A percentile compares a stretch with the other conserved stretches of the same genome.
Conservation (phyloP, 2,888 invertebrate species). For the Caenorhabditis sp. region DNA sequence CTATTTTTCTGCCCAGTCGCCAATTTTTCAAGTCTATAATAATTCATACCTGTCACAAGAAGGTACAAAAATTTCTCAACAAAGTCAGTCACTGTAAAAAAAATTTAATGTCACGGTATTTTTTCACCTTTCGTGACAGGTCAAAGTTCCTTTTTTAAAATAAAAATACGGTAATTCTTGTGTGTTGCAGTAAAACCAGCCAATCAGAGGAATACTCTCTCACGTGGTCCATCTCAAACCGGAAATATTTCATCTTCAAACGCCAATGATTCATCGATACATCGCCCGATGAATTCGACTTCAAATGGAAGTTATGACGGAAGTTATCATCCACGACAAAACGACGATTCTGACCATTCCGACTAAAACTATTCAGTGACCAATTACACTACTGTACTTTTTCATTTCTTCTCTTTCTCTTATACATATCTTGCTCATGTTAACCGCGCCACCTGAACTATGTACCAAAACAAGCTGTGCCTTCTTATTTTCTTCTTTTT, state of each 20-base stretch:
- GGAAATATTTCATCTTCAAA: constrained; percentile 4
- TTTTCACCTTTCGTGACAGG: too few species aligned
- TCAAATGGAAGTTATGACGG: constrained; percentile 33
- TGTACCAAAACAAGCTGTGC: neutral
- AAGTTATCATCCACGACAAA: constrained; percentile 33
- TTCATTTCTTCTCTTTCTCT: neutral
- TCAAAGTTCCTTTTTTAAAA: too few species aligned
- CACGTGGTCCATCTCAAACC: constrained; percentile 28
- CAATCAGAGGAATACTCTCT: constrained; percentile 79
- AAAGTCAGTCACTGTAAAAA: too few species aligned
- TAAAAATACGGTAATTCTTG: too few species aligned
- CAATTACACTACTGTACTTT: neutral
- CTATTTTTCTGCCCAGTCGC: too few species aligned
- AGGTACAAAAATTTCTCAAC: too few species aligned
- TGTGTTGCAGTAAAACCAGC: constrained; percentile 84
- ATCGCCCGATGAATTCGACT: constrained; percentile 23
- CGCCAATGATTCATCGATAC: neutral
- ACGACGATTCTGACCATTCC: constrained; percentile 32
- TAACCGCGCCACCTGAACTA: constrained; percentile 1
- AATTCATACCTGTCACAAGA: too few species aligned
- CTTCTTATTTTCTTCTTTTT: neutral
- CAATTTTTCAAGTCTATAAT: too few species aligned
- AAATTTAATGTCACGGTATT: too few species aligned
- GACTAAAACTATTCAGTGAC: neutral
- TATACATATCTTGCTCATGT: constrained; percentile 4